Base-by-base conservation (phyloP, 2,797 vertebrate species). In the Chloroceryle amazona region DNA sequence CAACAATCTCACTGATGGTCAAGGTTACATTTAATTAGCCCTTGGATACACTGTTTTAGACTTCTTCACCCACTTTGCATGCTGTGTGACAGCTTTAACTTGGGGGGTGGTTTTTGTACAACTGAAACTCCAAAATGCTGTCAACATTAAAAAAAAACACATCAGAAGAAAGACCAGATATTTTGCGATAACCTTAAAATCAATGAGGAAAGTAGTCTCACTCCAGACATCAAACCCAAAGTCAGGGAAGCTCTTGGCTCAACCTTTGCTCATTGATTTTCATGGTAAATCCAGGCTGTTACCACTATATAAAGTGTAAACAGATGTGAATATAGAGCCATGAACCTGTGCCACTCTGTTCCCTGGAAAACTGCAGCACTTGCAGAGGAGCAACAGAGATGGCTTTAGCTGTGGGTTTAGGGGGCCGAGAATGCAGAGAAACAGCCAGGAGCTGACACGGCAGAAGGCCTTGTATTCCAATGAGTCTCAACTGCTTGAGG, bases 401-500 rank as follows among this genome's bases (percentile, higher is more conserved):
- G 17, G 6, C 6, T 78, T 85, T 71, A 58, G 17, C 26, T 79
- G 41, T 41, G 54, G 14, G 9, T 75, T 81, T 85, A 25, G 49
- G 76, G 35, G 9, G 31, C 3, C 68, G n/a, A 41, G 35, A 26
- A 39, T 4, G 7, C 3, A 7, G 5, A 10, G 11, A 1, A 58
- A 31, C 6, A 10, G 31, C 46, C 5, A 11, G 58, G 33, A 86
- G 6, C n/a, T 84, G 29, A 62, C 17, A 55, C 13, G 81, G 44
- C 25, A 84, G 58, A 44, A 81, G 25, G 49, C 17, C 13, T 15
- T 47, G 47, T 17, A 5, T 4, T 93, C 16, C 86, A 74, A 37
- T 1, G 10, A 1, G 0, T 94, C 46, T 79, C 76, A 81, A 2
- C 63, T 0, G 4, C 39, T 33, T 1, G 0, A 17, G 5, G 29